Evolutionary conservation across 2,888 invertebrate genomes (phyloP).

Genomic region (Psococerastis gibbosa): DNA sequence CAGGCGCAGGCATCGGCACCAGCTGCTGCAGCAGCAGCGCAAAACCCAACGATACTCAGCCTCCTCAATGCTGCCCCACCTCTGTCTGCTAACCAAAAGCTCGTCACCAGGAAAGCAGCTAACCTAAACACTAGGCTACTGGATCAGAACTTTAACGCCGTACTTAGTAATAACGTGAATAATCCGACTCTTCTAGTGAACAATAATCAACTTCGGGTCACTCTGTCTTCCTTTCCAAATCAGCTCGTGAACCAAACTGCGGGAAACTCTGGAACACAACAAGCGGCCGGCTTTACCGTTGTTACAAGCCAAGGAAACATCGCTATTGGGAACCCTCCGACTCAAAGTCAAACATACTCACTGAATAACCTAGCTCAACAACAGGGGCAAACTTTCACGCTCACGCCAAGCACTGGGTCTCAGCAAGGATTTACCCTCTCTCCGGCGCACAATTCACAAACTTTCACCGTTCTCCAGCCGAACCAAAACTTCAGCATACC

Average conservation of each 20-base stretch:
- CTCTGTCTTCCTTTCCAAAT: slow-evolving; percentile 27
- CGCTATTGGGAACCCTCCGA: neutral
- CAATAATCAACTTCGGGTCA: slow-evolving; percentile 25
- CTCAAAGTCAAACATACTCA: slow-evolving; percentile 15
- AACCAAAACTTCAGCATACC: neutral
- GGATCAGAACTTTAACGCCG: slow-evolving; percentile 17
- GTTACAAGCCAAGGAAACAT: neutral
- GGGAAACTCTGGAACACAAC: slow-evolving; percentile 8
- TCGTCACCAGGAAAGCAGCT: slow-evolving; percentile 35
- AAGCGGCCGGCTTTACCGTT: neutral
- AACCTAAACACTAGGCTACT: slow-evolving; percentile 17
- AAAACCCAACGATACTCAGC: slow-evolving; percentile 57
- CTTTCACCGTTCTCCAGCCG: slow-evolving; percentile 6
- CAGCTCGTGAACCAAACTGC: slow-evolving; percentile 10
- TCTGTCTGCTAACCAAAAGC: slow-evolving; percentile 28
- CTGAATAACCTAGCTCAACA: slow-evolving; percentile 20
- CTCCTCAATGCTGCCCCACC: slow-evolving; percentile 59
- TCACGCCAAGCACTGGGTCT: slow-evolving; percentile 23
- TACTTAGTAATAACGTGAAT: slow-evolving; percentile 2
- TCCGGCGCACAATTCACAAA: slow-evolving; percentile 1
- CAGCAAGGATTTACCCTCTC: slow-evolving; percentile 3
- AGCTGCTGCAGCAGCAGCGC: slow-evolving; percentile 24
- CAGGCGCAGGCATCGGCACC: slow-evolving; percentile 14
- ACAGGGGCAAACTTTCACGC: slow-evolving; percentile 25
- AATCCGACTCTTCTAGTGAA: slow-evolving; percentile 6